Base-by-base conservation (phyloP, 37 sponge, comb jelly and placozoan species). In the Theonella swinhoei region DNA sequence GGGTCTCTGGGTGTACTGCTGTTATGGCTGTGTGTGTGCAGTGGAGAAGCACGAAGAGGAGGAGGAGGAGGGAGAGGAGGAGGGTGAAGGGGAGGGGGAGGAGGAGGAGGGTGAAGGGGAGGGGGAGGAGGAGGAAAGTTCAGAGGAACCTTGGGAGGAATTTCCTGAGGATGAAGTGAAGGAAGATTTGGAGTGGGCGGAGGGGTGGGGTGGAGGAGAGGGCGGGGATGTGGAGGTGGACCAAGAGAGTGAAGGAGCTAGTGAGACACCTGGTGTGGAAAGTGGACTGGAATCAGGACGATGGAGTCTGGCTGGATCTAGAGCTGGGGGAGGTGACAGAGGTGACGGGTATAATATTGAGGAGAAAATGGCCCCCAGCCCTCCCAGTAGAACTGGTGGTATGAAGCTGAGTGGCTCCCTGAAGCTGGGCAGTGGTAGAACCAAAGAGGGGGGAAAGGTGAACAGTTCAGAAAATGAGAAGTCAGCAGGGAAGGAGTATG, bases 21-120 rank as follows among this genome's bases (percentile, higher is more conserved):
- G 32, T n/a, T 24, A 68, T 22, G 26, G 26, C 9, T 1, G 41
- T n/a, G n/a, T n/a, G 39, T 11, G 54, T 34, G 35, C 34, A 28
- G 19, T 1, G 22, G 35, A 69, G 70, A 58, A 58, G 60, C 11
- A 19, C 60, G 19, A 58, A 58, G 60, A 11, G 11, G 19, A 58
- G 11, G 67, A 66, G 25, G 42, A 32, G 34, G 34, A 47, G 42
- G 63, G 61, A 37, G 61, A 39, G 42, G 33, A 32, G 34, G 77
- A 77, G 63, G 61, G 42, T 4, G 74, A 73, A 42, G 23, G 42
- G 47, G 74, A 70, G 71, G 35, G 66, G 66, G 64, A 64, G 37
- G 61, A 26, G n/a, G 42, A 32, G 34, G 34, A 47, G 42, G 63
- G 61, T 22, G 61, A 39, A 31, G 33, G 20, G 34, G 77, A 77